These are phyloP conservation scores for Semaprochilodus insignis DNA, from an alignment of 2,797 vertebrate species.

Conservation along the genomic window DNA sequence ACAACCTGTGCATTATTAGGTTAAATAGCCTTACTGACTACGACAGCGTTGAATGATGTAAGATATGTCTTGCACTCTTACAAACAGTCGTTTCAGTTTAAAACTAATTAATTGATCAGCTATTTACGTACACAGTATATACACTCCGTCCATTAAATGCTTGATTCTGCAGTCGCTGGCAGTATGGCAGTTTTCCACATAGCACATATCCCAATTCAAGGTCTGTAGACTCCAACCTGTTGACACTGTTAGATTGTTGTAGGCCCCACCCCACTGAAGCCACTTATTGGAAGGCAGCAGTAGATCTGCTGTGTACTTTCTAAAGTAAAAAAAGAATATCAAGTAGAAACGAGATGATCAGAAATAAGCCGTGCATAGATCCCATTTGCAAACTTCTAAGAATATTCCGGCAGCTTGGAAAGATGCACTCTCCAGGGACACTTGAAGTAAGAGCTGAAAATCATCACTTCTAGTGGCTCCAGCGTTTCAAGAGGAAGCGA, in stretches of 20 bases:
- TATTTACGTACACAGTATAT: no score
- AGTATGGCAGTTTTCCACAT: background rate
- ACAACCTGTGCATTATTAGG: no score
- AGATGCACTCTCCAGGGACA: conserved; percentile 29
- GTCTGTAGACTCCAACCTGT: background rate
- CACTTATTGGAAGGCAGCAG: conserved; percentile 15
- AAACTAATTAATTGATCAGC: no score
- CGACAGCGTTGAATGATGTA: no score
- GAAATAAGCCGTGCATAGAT: conserved; percentile 48
- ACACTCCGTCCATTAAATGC: background rate
- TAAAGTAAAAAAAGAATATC: conserved; percentile 45
- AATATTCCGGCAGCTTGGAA: conserved; percentile 51
- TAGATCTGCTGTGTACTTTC: conserved; percentile 3
- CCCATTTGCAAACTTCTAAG: conserved; percentile 46
- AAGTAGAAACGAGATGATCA: conserved; percentile 56
- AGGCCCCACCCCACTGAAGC: background rate
- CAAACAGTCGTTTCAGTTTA: no score
- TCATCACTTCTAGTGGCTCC: conserved; percentile 41
- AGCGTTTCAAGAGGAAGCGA: conserved; percentile 40
- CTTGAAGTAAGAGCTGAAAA: conserved; percentile 54
- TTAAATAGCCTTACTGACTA: no score
- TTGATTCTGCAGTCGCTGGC: background rate
- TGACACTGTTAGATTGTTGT: no score
- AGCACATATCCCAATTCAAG: background rate
- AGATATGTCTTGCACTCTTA: no score